phyloP scores from a whole-genome alignment of 2,888 invertebrate species.

The Drosophila multiciliata region DNA sequence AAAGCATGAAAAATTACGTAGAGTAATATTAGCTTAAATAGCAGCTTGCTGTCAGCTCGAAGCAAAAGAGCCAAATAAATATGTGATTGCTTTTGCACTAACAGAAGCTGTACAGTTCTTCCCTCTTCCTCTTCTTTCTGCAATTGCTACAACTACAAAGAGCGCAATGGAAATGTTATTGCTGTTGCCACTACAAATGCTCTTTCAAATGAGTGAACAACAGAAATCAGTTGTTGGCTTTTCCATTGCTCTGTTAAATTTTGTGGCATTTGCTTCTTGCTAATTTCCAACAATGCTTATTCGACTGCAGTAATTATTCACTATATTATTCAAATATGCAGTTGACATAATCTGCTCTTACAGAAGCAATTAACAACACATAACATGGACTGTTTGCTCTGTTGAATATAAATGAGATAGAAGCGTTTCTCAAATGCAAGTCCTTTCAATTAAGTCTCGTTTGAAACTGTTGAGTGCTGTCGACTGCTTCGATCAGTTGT shows the following conservation, averaged over 20 bases:
- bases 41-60: too few relatives aligned
- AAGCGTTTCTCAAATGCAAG: neutral
- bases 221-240: too few relatives aligned
- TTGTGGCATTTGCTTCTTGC: neutral
- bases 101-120: neutral
- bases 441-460: neutral
- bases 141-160: neutral
- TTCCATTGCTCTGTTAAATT: neutral
- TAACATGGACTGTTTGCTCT: neutral
- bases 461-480: conserved; percentile 9
- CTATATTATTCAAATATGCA: neutral
- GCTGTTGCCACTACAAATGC: neutral
- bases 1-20: neutral
- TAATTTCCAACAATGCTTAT: neutral
- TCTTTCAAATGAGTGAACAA: neutral
- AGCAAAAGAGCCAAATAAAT: neutral
- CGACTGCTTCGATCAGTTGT: conserved; percentile 49
- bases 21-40: too few relatives aligned
- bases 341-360: neutral
- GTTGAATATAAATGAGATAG: neutral
- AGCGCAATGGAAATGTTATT: neutral
- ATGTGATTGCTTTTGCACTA: neutral
- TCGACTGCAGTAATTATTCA: neutral
- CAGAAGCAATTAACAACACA: conserved; percentile 7
- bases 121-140: neutral